Base-by-base conservation (phyloP, 2,797 vertebrate genomes). In the Megalops cyprinoides region DNA sequence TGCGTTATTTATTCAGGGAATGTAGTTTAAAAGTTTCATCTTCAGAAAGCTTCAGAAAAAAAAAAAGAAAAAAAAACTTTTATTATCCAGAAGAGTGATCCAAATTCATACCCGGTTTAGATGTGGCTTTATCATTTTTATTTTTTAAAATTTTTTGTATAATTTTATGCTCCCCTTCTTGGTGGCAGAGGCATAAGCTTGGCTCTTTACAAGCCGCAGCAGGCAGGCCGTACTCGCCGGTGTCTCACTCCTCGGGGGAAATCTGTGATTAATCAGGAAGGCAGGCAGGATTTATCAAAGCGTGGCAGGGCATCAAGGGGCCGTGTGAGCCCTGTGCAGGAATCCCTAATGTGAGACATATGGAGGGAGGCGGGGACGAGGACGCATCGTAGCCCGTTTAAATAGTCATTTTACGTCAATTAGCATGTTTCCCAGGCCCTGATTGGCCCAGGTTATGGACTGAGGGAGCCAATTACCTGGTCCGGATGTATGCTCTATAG, bases 1-100 rank as follows among this genome's bases (percentile, higher is more conserved):
- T 1, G 2, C 39, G 62, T 67, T 6, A 67, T 67, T 67, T 67
- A 67, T 67, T 67, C 62, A 34, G 67, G 62, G 34, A 67, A 67
- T 39, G 62, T 4, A 39, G 34, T 12, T 39, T 37, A 14, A 37
- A 67, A 67, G 31, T 67, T 67, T 67, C 62, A 39, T n/a, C n/a
- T n/a, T n/a, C n/a, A n/a, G n/a, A n/a, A n/a, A n/a, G n/a, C n/a
- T n/a, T n/a, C n/a, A n/a, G n/a, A n/a, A n/a, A n/a, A n/a, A n/a
- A n/a, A n/a, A n/a, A n/a, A n/a, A n/a, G n/a, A n/a, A n/a, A n/a
- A 15, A 39, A 67, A 65, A 18, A 39, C 34, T 37, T 18, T 37
- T 67, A 67, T 67, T 67, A 67, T 67, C 31, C 62, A 39, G 62
- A 39, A 18, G 14, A 20, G 62, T 67, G 62, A 20, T 67, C 31